Base-by-base conservation (phyloP, 2,113 vertebrate genomes). In the Eira barbara region DNA sequence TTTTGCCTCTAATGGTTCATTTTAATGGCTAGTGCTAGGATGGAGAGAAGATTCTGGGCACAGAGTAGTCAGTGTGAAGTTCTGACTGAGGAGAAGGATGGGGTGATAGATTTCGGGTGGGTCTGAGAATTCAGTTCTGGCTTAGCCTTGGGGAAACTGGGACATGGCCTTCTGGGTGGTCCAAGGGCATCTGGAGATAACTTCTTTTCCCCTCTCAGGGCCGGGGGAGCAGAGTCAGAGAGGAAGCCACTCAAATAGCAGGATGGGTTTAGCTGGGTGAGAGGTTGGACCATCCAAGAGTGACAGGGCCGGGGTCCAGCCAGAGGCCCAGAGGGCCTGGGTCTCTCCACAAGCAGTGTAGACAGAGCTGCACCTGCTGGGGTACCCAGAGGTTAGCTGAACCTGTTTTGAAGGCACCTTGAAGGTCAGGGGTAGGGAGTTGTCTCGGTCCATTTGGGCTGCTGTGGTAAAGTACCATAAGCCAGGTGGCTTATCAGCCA, bases 391-490 rank as follows among this genome's bases (percentile, higher is more conserved):
- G 98, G 91, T 99, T 99, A 95, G 99, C 99, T 0, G 99, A 99
- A 79, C 99, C 99, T 0, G 99, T 99, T 98, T 99, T 99, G 52
- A 99, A 99, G 36, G 99, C 99, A 57, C 99, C 99, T 76, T 99
- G 98, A 99, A 99, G 98, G 98, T 98, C 98, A 99, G 99, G 0
- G 99, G 95, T 0, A 99, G 99, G 45, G 99, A 99, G 14, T 59
- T 93, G n/a, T 21, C 45, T 42, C 39, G 49, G 59, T 65, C 74
- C 57, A 6, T 20, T 36, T 0, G 7, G 25, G 34, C 57, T 90
- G 10, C 17, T 80, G 3, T 67, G 49, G 49, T 47, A 80, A 55
- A 63, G 57, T 45, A 39, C 36, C 34, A 36, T 21, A 69, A 65
- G 12, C 17, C 21, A 45, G n/a, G 76, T 9, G 25, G 11, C 34